These are phyloP conservation scores for Festucalex cinctus DNA, from an alignment of 2,113 vertebrate genomes.

Conservation along the genomic window DNA sequence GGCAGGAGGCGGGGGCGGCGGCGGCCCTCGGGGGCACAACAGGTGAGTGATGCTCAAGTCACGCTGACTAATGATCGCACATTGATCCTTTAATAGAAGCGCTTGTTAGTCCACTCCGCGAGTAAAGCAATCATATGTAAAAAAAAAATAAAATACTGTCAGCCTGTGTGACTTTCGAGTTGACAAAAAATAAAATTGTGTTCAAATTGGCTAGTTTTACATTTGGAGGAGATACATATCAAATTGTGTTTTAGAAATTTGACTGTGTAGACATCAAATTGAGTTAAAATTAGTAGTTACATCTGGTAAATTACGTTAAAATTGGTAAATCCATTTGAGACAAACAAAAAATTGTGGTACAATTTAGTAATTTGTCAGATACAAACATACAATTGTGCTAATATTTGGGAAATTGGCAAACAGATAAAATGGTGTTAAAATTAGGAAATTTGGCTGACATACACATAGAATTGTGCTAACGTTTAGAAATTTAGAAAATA, in stretches of 20 bases:
- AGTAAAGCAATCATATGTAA: background rate
- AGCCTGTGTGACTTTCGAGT: background rate
- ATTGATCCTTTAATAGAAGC: slow-evolving; percentile 9
- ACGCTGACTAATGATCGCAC: slow-evolving; percentile 29
- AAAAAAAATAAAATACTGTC: background rate
- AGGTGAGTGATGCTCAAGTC: slow-evolving; percentile 66
- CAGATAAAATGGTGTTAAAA: too few species aligned
- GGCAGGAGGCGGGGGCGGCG: slow-evolving; percentile 28
- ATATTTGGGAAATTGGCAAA: too few species aligned
- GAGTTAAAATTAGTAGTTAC: too few species aligned
- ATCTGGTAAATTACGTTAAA: too few species aligned
- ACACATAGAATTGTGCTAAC: too few species aligned
- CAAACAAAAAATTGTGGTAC: too few species aligned
- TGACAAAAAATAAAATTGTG: background rate
- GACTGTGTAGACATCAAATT: too few species aligned
- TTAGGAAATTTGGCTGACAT: too few species aligned
- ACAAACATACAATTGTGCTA: too few species aligned
- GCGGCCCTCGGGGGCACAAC: slow-evolving; percentile 44
- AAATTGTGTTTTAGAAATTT: background rate
- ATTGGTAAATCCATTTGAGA: too few species aligned
- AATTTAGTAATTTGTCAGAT: too few species aligned
- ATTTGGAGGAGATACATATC: background rate
- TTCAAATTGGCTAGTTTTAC: background rate
- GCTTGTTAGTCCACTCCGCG: background rate
- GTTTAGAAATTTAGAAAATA: too few species aligned